These are phyloP conservation scores for Propithecus perrieri DNA, from an alignment of 2,797 vertebrate species.

Conservation along the genomic window DNA sequence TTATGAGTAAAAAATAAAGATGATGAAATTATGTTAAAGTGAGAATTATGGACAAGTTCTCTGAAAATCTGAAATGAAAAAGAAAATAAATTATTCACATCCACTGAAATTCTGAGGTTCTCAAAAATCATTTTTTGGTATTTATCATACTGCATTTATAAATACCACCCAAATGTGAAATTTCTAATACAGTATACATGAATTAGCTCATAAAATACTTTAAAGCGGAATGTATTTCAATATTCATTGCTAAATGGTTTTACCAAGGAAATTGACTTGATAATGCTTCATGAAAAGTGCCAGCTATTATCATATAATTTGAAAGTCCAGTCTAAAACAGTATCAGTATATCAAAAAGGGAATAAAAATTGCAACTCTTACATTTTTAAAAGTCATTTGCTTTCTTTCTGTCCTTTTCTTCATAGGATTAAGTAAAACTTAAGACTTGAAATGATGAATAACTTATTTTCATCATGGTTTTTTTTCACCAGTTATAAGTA, in stretches of 20 bases:
- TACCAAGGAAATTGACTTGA: slow-evolving; percentile 78
- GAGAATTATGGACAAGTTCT: slow-evolving; percentile 45
- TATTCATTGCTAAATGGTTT: slow-evolving; percentile 77
- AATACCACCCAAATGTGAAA: background rate
- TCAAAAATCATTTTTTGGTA: slow-evolving; percentile 20
- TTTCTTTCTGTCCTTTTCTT: slow-evolving; percentile 71
- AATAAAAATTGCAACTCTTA: slow-evolving; percentile 68
- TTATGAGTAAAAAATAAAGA: slow-evolving; percentile 40
- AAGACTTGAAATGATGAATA: slow-evolving; percentile 74
- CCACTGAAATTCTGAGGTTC: slow-evolving; percentile 39
- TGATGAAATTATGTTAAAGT: background rate
- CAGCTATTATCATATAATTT: slow-evolving; percentile 79
- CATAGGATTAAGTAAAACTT: slow-evolving; percentile 76
- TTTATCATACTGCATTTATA: slow-evolving; percentile 43
- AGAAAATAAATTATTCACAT: slow-evolving; percentile 53
- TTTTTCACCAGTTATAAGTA: slow-evolving; percentile 22
- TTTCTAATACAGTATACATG: slow-evolving; percentile 35
- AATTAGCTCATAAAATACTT: slow-evolving; percentile 72
- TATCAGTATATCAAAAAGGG: slow-evolving; percentile 70
- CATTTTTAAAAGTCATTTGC: slow-evolving; percentile 70
- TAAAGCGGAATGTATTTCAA: slow-evolving; percentile 63
- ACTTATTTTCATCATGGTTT: slow-evolving; percentile 74
- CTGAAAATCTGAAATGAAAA: slow-evolving; percentile 57
- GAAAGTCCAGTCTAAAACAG: slow-evolving; percentile 75
- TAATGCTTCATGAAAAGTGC: slow-evolving; percentile 76